A percentile compares a stretch with the other conserved stretches of the same genome.
Conservation (phyloP, 2,888 invertebrate species). For the Harmothoe impar region DNA sequence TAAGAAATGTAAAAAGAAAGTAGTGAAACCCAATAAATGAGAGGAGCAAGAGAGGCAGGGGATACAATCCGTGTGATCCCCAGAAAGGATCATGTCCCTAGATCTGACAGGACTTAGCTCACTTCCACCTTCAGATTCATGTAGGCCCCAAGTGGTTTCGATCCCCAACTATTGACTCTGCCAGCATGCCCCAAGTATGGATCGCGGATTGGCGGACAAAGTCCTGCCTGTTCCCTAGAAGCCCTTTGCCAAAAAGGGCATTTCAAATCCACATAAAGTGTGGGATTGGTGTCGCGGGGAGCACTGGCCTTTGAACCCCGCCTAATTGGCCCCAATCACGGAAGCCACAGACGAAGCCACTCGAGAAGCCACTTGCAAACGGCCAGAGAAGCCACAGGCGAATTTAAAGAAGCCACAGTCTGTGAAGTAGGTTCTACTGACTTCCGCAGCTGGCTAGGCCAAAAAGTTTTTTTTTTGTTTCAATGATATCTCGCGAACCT, state of each 20-base stretch:
- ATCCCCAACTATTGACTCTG: constrained; percentile 6
- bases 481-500: no score
- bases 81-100: neutral
- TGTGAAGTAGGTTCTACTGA: neutral
- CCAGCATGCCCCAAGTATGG: neutral
- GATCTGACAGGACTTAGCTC: neutral
- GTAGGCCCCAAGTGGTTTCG: constrained; percentile 7
- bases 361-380: neutral
- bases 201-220: constrained; percentile 1
- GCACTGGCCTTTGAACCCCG: constrained; percentile 17
- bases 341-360: neutral
- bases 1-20: no score
- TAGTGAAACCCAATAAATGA: no score
- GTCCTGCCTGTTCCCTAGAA: constrained; percentile 1
- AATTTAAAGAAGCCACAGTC: neutral
- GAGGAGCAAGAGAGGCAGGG: neutral
- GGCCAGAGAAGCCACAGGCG: neutral
- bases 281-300: neutral
- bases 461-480: no score
- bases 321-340: constrained; percentile 2
- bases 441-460: neutral
- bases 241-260: constrained; percentile 25
- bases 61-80: neutral
- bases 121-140: neutral
- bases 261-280: constrained; percentile 34